phyloP scores from a whole-genome alignment of 2,888 invertebrate genomes.

The Pristionchus japonicus region DNA sequence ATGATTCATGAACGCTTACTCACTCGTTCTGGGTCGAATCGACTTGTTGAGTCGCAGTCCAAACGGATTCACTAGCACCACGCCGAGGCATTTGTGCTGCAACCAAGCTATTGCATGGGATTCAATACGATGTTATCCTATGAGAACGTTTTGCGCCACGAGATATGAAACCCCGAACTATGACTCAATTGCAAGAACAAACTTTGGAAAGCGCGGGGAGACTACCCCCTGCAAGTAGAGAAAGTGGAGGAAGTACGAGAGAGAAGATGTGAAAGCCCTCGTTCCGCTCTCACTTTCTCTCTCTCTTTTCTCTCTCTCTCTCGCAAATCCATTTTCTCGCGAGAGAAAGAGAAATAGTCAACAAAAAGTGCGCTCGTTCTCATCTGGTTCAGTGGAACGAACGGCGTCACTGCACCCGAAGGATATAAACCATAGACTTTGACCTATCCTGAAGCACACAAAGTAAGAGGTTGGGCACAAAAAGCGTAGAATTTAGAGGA shows the following conservation, averaged over 20 bases:
- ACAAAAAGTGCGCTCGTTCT: conserved; percentile 23
- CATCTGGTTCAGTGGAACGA: background rate
- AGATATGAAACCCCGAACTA: background rate
- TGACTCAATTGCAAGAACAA: background rate
- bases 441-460: background rate
- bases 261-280: conserved; percentile 3
- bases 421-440: background rate
- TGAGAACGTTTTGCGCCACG: too few species aligned
- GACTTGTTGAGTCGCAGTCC: conserved; percentile 59
- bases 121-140: too few species aligned
- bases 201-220: background rate
- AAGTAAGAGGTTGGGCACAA: background rate
- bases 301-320: background rate
- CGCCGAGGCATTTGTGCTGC: conserved; percentile 47
- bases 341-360: background rate
- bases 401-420: background rate
- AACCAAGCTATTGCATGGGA: background rate
- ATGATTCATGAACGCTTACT: background rate
- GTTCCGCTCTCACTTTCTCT: conserved; percentile 22
- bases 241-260: background rate
- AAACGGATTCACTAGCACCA: conserved; percentile 56
- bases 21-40: conserved; percentile 53
- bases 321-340: background rate
- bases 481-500: background rate
- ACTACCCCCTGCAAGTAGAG: background rate